Base-by-base conservation (phyloP, 2,113 vertebrate genomes). In the Amazona vittata region DNA sequence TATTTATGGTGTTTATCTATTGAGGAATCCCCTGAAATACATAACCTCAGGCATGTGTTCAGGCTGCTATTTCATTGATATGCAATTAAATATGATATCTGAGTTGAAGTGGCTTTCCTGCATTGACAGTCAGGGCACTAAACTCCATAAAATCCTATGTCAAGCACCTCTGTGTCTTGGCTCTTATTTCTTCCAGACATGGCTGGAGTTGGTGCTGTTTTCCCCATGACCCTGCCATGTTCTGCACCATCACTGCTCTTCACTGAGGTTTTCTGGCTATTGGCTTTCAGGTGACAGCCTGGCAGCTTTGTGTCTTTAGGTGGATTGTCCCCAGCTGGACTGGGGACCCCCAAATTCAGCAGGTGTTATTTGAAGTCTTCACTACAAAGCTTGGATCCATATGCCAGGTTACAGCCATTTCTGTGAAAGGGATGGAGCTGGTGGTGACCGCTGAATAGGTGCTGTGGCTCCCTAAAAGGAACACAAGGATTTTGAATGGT, bases 131-230 rank as follows among this genome's bases (percentile, higher is more conserved):
- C 33, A 26, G 82, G 0, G 1, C 17, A 16, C 28, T 13, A 46
- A 39, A n/a, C 4, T 33, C 50, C 7, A 0, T 4, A 2, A 37
- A 52, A 31, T 19, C 28, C 49, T 12, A 17, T 1, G 26, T 46
- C 37, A 3, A 3, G 7, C 52, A 5, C 37, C 46, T 49, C 22
- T 29, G 5, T 3, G 64, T 21, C 73, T 17, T 5, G 39, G 22
- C 20, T 76, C 6, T 70, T 47, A 28, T 25, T 12, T 28, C 17
- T 47, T 52, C 46, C 76, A 37, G 13, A 22, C 28, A 0, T 4
- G 4, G 0, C 49, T 0, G 2, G 68, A 41, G 52, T 29, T 60
- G 1, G 4, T 3, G 5, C 1, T 3, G 1, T 67, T 94, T 73
- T 37, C 65, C 44, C 55, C 3, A 0, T 1, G 43, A 8, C 24